phyloP scores from a whole-genome alignment of 2,888 invertebrate species.

The Eulithis testata region DNA sequence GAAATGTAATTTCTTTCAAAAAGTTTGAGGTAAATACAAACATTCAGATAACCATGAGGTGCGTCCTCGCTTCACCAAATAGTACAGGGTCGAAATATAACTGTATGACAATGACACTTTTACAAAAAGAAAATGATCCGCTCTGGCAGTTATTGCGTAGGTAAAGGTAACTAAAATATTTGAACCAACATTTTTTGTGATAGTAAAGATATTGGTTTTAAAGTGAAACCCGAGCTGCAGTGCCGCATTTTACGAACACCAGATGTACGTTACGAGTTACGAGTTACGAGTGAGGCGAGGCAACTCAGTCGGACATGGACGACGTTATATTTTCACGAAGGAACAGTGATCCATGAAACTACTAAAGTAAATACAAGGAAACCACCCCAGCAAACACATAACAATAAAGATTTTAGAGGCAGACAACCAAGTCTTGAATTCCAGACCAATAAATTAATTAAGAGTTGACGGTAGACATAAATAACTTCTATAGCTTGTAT shows the following conservation, averaged over 20 bases:
- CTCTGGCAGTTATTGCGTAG: slow-evolving; percentile 18
- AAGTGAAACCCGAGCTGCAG: slow-evolving; percentile 17
- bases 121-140: slow-evolving; percentile 25
- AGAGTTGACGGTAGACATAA: slow-evolving; percentile 12
- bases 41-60: slow-evolving; percentile 26
- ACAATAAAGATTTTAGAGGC: slow-evolving; percentile 21
- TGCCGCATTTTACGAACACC: slow-evolving; percentile 24
- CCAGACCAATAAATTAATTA: slow-evolving; percentile 23
- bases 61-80: slow-evolving; percentile 40
- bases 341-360: slow-evolving; percentile 12
- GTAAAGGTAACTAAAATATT: neutral
- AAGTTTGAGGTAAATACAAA: slow-evolving; percentile 19
- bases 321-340: slow-evolving; percentile 18
- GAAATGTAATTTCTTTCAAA: neutral
- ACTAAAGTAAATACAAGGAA: slow-evolving; percentile 6
- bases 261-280: slow-evolving; percentile 20
- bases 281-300: too few relatives aligned
- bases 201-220: slow-evolving; percentile 15
- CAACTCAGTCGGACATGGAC: slow-evolving; percentile 7
- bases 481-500: slow-evolving; percentile 6
- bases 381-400: slow-evolving; percentile 1
- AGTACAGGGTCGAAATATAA: slow-evolving; percentile 40
- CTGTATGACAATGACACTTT: slow-evolving; percentile 35
- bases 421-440: slow-evolving; percentile 16
- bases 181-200: neutral